Percentiles rank a stretch among this genome's conserved stretches.
Conservation (phyloP, 2,797 vertebrate species). For the Rousettus madagascariensis region DNA sequence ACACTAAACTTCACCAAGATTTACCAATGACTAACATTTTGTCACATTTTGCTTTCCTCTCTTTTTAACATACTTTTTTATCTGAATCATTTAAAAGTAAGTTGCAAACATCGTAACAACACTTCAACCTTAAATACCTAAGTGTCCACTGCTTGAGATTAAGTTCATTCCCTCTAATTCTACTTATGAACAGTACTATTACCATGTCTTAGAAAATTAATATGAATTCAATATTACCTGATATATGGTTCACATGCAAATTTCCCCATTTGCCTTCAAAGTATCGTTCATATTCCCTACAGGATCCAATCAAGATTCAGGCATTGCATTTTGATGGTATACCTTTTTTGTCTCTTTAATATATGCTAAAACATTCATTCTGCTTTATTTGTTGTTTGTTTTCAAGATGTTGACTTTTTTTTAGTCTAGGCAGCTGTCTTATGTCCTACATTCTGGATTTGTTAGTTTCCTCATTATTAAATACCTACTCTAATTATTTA, state of each 20-base stretch:
- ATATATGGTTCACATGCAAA: background rate
- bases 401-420: background rate
- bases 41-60: background rate
- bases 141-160: background rate
- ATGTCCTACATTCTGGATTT: background rate
- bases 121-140: background rate
- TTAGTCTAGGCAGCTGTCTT: background rate
- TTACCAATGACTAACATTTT: background rate
- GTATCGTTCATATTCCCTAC: background rate
- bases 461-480: background rate
- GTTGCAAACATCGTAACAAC: background rate
- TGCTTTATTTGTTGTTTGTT: background rate
- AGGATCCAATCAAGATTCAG: background rate
- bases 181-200: background rate
- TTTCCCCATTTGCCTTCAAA: background rate
- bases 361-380: background rate
- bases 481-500: too few species aligned
- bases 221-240: background rate
- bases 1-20: background rate
- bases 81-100: conserved; percentile 3
- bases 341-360: background rate
- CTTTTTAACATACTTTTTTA: background rate
- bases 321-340: background rate
- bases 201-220: background rate
- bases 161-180: background rate